phyloP scores from a whole-genome alignment of 2,888 invertebrate genomes.

The Schizaphis graminum region DNA sequence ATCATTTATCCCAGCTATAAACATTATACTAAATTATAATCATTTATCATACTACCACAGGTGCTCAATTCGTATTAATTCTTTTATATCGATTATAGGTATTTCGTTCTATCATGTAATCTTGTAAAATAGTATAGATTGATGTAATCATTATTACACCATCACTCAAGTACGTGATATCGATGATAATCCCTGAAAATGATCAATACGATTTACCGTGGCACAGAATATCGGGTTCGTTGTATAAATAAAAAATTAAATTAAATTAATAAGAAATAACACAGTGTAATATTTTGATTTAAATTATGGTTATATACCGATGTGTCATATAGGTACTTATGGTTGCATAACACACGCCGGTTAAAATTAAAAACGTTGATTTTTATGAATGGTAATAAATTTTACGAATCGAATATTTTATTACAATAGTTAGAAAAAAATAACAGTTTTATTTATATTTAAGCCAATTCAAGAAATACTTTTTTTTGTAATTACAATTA shows the following conservation, averaged over 20 bases:
- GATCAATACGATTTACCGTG: neutral
- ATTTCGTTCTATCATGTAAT: neutral
- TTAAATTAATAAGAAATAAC: neutral
- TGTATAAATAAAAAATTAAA: neutral
- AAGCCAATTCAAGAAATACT: neutral
- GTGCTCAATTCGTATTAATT: neutral
- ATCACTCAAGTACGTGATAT: neutral
- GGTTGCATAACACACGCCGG: constrained; percentile 1
- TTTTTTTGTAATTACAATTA: neutral
- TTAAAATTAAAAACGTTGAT: neutral
- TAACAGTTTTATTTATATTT: neutral
- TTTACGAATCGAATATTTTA: neutral
- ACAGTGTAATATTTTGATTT: neutral
- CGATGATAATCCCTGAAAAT: neutral
- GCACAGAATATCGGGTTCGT: neutral
- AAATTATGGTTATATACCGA: neutral
- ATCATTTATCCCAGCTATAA: neutral
- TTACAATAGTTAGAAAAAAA: neutral
- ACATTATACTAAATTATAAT: neutral
- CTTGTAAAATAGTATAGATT: neutral
- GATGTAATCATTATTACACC: neutral
- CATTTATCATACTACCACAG: neutral
- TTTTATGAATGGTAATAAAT: neutral
- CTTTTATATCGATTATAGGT: neutral
- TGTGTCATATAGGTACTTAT: neutral